A percentile compares a stretch with the other conserved stretches of the same genome.
phyloP scores from a whole-genome alignment of 1,140 invertebrate species.

The Pseudomyrmex concolor region DNA sequence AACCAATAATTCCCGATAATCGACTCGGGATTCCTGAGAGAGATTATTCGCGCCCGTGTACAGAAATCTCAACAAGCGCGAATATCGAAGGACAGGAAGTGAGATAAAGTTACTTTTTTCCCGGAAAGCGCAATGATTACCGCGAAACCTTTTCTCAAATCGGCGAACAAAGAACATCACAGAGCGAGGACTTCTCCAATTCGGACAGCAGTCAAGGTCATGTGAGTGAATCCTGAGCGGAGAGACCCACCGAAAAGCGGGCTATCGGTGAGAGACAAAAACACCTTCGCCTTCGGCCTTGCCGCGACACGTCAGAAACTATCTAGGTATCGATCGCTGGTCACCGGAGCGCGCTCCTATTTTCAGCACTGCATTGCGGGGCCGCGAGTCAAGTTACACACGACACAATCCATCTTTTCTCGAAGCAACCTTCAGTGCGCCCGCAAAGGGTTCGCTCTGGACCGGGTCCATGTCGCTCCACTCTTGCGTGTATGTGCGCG shows the following conservation, averaged over 20 bases:
- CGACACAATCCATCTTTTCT: slow-evolving; percentile 33
- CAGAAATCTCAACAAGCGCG: no score
- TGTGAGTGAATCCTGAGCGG: background rate
- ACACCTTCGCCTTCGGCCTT: background rate
- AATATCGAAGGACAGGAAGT: no score
- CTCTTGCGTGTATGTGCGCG: slow-evolving; percentile 10
- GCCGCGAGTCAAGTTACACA: slow-evolving; percentile 71
- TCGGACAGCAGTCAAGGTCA: background rate
- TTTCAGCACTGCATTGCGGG: slow-evolving; percentile 78
- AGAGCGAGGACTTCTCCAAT: background rate
- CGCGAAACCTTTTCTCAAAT: background rate
- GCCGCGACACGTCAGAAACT: slow-evolving; percentile 32
- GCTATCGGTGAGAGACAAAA: background rate
- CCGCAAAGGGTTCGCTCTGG: background rate
- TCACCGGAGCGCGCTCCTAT: slow-evolving; percentile 69
- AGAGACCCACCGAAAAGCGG: background rate
- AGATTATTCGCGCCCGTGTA: background rate
- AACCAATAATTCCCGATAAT: background rate
- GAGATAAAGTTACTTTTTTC: background rate
- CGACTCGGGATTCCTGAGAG: background rate
- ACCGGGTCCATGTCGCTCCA: background rate
- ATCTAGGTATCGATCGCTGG: slow-evolving; percentile 73
- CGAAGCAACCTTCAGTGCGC: background rate
- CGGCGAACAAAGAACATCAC: background rate
- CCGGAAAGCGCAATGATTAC: background rate